Evolutionary conservation across 2,797 vertebrate species (phyloP).

Genomic region (Schizopygopsis pylzovi): DNA sequence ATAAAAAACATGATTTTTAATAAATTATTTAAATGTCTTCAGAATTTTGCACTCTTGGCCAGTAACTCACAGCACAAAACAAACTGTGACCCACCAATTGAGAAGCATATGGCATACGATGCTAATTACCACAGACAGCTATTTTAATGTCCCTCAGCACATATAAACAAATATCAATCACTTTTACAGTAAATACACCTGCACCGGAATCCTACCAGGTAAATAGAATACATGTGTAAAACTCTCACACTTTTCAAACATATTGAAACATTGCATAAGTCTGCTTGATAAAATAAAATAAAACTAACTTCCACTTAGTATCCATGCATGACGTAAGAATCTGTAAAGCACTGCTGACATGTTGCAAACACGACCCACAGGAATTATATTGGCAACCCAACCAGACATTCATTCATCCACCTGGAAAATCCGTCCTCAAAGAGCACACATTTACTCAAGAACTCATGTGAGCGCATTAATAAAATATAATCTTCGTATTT

Average conservation of each 20-base stretch:
- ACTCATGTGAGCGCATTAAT: not conserved
- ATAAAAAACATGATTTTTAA: too few relatives aligned
- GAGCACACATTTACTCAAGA: not conserved
- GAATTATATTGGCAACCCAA: not conserved
- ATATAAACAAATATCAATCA: not conserved
- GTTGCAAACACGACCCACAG: conserved; percentile 4
- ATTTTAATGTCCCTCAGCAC: not conserved
- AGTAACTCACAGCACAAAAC: not conserved
- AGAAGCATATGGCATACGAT: not conserved
- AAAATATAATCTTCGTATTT: conserved; percentile 1
- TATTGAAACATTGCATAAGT: not conserved
- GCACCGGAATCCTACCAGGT: not conserved
- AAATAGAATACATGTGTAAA: not conserved
- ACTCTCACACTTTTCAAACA: not conserved
- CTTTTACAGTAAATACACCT: not conserved
- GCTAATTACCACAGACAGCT: not conserved
- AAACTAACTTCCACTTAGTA: not conserved
- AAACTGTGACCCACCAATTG: not conserved
- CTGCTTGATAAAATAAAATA: not conserved
- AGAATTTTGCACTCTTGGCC: too few relatives aligned
- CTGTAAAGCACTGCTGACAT: not conserved
- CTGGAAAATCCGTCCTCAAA: not conserved
- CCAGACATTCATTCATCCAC: not conserved
- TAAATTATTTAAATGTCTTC: too few relatives aligned
- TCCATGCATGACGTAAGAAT: not conserved